Conservation (phyloP, 2,113 vertebrate genomes). For the Saccopteryx bilineata region DNA sequence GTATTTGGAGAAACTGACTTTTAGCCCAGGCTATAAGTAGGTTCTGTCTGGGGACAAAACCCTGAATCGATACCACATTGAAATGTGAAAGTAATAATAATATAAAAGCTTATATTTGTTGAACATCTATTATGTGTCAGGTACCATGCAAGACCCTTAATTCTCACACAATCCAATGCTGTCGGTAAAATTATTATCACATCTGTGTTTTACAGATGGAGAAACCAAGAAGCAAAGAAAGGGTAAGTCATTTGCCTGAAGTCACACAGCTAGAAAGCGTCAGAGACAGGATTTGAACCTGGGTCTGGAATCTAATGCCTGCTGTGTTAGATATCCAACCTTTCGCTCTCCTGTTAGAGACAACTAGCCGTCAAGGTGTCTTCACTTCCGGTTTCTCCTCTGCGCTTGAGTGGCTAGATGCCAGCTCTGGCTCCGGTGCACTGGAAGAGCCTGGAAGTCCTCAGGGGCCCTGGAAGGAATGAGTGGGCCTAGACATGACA, state of each 20-base stretch:
- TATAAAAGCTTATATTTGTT: neutral
- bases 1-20: neutral
- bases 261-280: neutral
- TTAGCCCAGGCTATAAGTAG: conserved; percentile 1
- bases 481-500: neutral
- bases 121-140: neutral
- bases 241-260: neutral
- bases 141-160: neutral
- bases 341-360: neutral
- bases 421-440: neutral
- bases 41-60: neutral
- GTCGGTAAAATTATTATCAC: neutral
- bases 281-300: neutral
- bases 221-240: conserved; percentile 12
- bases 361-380: neutral
- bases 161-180: neutral
- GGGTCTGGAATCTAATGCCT: neutral
- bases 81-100: neutral
- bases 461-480: neutral
- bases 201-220: neutral
- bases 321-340: neutral
- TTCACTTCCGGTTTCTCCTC: neutral
- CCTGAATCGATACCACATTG: neutral
- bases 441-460: neutral
- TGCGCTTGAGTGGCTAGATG: neutral